Percentiles rank a stretch among this genome's conserved stretches.
Evolutionary conservation across 92 coral and sea anemone species (phyloP).

Genomic region (Muricea muricata): DNA sequence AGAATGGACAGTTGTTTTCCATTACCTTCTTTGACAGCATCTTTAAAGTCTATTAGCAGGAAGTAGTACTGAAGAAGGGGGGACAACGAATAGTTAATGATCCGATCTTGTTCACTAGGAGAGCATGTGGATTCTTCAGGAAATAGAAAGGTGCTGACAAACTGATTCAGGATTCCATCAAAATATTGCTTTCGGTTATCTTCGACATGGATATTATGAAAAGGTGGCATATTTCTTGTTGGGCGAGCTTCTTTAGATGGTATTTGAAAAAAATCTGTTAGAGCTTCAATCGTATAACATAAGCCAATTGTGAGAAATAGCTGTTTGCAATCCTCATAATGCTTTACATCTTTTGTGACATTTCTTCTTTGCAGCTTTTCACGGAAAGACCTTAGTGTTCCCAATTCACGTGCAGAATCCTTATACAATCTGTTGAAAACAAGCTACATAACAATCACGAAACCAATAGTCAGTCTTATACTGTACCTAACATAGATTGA

Average conservation of each 20-base stretch:
- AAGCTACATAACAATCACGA: conserved; percentile 41
- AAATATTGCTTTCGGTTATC: conserved; percentile 13
- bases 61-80: conserved; percentile 57
- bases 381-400: no score
- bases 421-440: conserved; percentile 36
- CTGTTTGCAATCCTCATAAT: no score
- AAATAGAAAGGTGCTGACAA: conserved; percentile 17
- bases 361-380: no score
- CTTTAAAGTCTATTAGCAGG: conserved; percentile 43
- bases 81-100: conserved; percentile 48
- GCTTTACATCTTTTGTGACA: no score
- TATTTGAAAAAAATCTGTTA: conserved; percentile 54
- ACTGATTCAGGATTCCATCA: conserved; percentile 44
- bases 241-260: conserved; percentile 38
- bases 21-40: conserved; percentile 64
- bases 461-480: no score
- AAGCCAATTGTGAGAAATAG: conserved; percentile 47
- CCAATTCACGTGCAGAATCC: conserved; percentile 40
- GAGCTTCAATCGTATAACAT: conserved; percentile 59
- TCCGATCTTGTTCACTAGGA: conserved; percentile 7
- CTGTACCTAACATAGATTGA: no score
- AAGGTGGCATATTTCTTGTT: conserved; percentile 32
- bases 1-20: conserved; percentile 59
- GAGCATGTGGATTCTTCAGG: conserved; percentile 22
- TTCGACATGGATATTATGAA: conserved; percentile 11